Conservation (phyloP, 2,113 vertebrate species). For the Mobula hypostoma region DNA sequence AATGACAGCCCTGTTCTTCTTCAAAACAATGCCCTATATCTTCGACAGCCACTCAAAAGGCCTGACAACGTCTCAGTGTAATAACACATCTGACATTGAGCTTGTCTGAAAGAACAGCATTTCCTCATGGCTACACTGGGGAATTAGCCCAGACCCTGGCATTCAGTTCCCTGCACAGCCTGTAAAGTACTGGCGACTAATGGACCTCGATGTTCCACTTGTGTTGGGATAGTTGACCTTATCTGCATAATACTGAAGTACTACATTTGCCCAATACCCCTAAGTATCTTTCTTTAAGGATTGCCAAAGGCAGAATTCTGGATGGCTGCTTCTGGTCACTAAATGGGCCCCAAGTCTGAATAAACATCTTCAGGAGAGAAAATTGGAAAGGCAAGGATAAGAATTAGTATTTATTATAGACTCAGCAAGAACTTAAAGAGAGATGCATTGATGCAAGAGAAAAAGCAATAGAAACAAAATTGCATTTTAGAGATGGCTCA, state of each 20-base stretch:
- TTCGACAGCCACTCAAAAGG: too few relatives aligned
- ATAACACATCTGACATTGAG: too few relatives aligned
- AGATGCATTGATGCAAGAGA: background rate
- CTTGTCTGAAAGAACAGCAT: too few relatives aligned
- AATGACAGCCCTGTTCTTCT: too few relatives aligned
- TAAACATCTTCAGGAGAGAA: background rate
- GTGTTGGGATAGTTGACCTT: background rate
- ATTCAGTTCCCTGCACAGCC: too few relatives aligned
- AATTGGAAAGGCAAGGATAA: background rate
- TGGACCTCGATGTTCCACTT: background rate
- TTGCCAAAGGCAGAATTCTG: background rate
- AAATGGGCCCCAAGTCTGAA: background rate
- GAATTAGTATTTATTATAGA: background rate
- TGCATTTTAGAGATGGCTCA: background rate
- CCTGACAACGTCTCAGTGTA: too few relatives aligned
- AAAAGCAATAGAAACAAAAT: slow-evolving; percentile 1
- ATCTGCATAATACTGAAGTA: background rate
- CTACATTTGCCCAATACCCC: background rate
- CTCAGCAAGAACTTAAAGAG: background rate
- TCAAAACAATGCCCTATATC: too few relatives aligned
- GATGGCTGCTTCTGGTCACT: background rate
- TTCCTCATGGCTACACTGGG: too few relatives aligned
- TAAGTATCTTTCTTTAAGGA: too few relatives aligned
- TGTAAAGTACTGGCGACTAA: background rate
- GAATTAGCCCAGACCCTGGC: too few relatives aligned